These are phyloP conservation scores for Merodon equestris DNA, from an alignment of 2,888 invertebrate species.

Conservation along the genomic window DNA sequence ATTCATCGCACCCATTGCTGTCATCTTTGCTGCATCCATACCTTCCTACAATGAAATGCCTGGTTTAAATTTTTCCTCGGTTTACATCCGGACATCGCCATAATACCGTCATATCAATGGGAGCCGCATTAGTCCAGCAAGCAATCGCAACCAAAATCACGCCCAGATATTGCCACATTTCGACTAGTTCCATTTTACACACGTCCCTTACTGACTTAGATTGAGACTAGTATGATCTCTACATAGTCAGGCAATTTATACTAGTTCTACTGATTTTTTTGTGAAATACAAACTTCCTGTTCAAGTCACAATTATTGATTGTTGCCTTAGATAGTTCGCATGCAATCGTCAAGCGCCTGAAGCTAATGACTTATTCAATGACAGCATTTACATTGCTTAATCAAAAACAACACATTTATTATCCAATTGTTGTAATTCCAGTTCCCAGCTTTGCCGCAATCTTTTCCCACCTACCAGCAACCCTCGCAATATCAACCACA, in stretches of 20 bases:
- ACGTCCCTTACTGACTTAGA: not conserved
- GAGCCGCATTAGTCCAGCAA: constrained; percentile 9
- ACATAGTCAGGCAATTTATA: too few species aligned
- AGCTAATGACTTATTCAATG: constrained; percentile 12
- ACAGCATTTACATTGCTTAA: constrained; percentile 1
- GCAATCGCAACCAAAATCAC: constrained; percentile 22
- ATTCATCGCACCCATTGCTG: not conserved
- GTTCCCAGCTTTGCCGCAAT: constrained; percentile 33
- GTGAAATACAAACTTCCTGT: too few species aligned
- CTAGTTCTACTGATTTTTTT: too few species aligned
- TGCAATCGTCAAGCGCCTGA: constrained; percentile 10
- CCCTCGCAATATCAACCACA: constrained; percentile 50
- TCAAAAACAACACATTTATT: not conserved
- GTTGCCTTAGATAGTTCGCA: constrained; percentile 7
- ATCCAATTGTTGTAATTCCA: constrained; percentile 25
- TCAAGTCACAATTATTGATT: constrained; percentile 2
- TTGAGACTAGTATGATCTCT: too few species aligned
- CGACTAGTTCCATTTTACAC: constrained; percentile 12
- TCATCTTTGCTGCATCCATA: not conserved
- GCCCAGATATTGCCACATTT: constrained; percentile 2
- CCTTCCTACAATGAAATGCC: not conserved
- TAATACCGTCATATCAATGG: constrained; percentile 27
- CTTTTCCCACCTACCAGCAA: constrained; percentile 39
- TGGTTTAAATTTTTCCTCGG: too few species aligned
- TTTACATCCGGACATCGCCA: not conserved